These are phyloP conservation scores for Leptura quadrifasciata DNA, from an alignment of 2,888 invertebrate genomes.

Conservation along the genomic window DNA sequence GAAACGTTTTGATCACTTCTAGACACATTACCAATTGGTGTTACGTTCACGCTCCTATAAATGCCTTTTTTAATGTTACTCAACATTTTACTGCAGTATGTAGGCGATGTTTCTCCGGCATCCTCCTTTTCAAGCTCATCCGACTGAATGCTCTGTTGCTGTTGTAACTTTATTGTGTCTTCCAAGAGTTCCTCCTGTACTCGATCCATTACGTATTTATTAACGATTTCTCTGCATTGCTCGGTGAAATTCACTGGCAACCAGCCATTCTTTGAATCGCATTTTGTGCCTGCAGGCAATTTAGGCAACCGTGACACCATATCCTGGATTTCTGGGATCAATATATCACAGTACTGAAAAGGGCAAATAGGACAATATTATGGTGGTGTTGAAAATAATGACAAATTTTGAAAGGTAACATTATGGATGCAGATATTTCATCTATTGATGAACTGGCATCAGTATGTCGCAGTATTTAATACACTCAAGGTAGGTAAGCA, in stretches of 20 bases:
- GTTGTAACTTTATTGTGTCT: slow-evolving; percentile 52
- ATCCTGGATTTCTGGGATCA: slow-evolving; percentile 86
- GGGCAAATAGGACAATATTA: too few relatives aligned
- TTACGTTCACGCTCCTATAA: slow-evolving; percentile 51
- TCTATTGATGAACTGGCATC: too few relatives aligned
- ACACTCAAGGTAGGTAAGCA: too few relatives aligned
- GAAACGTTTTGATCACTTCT: slow-evolving; percentile 4
- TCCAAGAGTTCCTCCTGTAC: slow-evolving; percentile 62
- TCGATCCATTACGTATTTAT: slow-evolving; percentile 71
- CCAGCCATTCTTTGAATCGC: slow-evolving; percentile 87
- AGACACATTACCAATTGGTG: not conserved
- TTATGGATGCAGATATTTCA: too few relatives aligned
- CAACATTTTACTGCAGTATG: slow-evolving; percentile 63
- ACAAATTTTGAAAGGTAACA: too few relatives aligned
- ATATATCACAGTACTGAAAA: slow-evolving; percentile 86
- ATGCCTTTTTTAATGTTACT: slow-evolving; percentile 61
- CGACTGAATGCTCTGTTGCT: slow-evolving; percentile 32
- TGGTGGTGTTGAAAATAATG: too few relatives aligned
- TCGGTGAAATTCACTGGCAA: slow-evolving; percentile 82
- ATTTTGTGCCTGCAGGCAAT: slow-evolving; percentile 77
- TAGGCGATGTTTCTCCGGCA: slow-evolving; percentile 31
- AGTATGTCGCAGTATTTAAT: too few relatives aligned
- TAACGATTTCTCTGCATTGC: slow-evolving; percentile 84
- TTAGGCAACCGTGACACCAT: slow-evolving; percentile 82
- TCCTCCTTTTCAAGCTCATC: slow-evolving; percentile 34